Conservation (phyloP, 2,113 vertebrate species). For the Nothobranchius furzeri region DNA sequence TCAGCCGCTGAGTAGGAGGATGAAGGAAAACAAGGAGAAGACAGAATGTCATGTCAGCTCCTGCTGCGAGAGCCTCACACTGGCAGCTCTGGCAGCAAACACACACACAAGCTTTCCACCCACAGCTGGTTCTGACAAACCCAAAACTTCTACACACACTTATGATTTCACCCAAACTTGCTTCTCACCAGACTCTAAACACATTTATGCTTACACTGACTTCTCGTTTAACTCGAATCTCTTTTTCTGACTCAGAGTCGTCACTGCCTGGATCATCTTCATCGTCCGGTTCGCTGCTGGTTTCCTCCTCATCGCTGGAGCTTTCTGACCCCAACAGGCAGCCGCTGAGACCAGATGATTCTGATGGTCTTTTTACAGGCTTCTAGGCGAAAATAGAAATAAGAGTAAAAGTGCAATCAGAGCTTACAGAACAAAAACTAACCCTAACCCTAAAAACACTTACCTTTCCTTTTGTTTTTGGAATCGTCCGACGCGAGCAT, state of each 20-base stretch:
- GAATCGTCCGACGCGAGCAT: conserved; percentile 75
- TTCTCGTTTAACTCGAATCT: conserved; percentile 80
- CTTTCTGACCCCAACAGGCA: conserved; percentile 91
- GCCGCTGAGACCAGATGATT: conserved; percentile 84
- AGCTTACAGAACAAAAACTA: background rate
- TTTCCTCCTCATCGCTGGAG: conserved; percentile 87
- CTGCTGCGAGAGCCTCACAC: conserved; percentile 44
- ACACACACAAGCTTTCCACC: conserved; percentile 47
- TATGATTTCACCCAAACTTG: background rate
- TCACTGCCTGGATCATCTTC: conserved; percentile 85
- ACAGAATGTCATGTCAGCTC: conserved; percentile 58
- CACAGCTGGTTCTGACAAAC: conserved; percentile 49
- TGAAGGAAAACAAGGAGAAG: conserved; percentile 48
- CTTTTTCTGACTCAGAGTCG: conserved; percentile 87
- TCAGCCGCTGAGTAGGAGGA: conserved; percentile 82
- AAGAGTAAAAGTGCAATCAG: background rate
- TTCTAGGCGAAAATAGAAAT: conserved; percentile 70
- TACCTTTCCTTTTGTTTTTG: conserved; percentile 90
- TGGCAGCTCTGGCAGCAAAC: conserved; percentile 58
- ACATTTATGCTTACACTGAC: conserved; percentile 77
- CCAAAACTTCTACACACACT: background rate
- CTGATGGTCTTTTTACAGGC: conserved; percentile 83
- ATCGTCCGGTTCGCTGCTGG: conserved; percentile 90
- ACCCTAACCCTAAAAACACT: conserved; percentile 11
- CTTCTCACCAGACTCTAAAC: no score